Evolutionary conservation across 2,888 invertebrate species (phyloP).

Genomic region (Euplagia quadripunctaria): DNA sequence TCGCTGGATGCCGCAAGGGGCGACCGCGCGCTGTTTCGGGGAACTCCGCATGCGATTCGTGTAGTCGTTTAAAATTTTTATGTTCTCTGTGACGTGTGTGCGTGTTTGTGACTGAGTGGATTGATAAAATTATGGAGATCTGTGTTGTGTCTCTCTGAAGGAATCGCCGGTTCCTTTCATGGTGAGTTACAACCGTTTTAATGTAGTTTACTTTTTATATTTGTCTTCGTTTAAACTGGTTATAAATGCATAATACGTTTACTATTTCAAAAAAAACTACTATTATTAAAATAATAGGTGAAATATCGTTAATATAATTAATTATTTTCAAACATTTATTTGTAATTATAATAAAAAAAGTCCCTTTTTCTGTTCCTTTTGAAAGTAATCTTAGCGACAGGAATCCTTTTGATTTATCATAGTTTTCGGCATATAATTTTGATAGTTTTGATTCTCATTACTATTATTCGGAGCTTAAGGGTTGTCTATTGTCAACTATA

Average conservation of each 20-base stretch:
- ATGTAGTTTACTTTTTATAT: slow-evolving; percentile 18
- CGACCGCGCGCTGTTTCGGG: slow-evolving; percentile 57
- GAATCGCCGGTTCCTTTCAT: slow-evolving; percentile 49
- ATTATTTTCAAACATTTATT: not conserved
- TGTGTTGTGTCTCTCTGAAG: slow-evolving; percentile 49
- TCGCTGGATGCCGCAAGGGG: slow-evolving; percentile 59
- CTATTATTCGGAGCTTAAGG: not conserved
- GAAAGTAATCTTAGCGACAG: slow-evolving; percentile 2
- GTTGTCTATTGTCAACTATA: slow-evolving; percentile 6
- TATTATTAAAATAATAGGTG: not conserved
- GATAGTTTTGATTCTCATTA: slow-evolving; percentile 10
- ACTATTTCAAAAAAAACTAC: not conserved
- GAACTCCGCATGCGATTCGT: slow-evolving; percentile 48
- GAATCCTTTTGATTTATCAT: slow-evolving; percentile 8
- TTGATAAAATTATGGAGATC: slow-evolving; percentile 42
- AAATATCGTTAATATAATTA: not conserved
- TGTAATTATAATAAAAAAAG: not conserved
- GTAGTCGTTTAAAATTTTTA: slow-evolving; percentile 42
- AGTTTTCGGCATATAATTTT: not conserved
- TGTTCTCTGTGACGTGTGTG: slow-evolving; percentile 48
- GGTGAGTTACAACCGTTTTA: slow-evolving; percentile 45
- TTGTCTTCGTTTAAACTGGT: slow-evolving; percentile 12
- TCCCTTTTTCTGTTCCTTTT: not conserved
- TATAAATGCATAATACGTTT: slow-evolving; percentile 4
- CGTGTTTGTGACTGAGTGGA: slow-evolving; percentile 53